Evolutionary conservation across 2,797 vertebrate species (phyloP), one percentile per base, ranked within the genome.

Genomic region (Acanthurus tractus): DNA sequence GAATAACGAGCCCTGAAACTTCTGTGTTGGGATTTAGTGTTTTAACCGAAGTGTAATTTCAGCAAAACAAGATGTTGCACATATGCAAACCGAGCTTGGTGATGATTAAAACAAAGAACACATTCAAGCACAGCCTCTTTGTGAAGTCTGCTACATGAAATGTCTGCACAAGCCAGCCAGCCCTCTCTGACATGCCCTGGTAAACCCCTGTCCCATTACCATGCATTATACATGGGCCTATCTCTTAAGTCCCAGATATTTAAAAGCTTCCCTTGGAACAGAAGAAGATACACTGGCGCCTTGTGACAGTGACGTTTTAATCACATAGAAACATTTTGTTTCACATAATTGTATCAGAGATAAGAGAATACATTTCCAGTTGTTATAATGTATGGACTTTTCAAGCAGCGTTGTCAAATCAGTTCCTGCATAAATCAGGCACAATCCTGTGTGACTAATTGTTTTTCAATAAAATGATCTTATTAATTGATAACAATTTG

Each of bases 171-270:
- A 57, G 70, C 74, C 58, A 79, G 40, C 52, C 56, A 82, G 62
- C 72, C 50, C 70, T 77, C 53, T 80, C 81, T 83, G 89, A 87
- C 84, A 83, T 79, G 83, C 78, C 46, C 53, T 74, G 63, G 83
- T 85, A 86, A 90, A 85, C 82, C 80, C 76, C 82, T 74, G 86
- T 88, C 74, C 86, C 83, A 86, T 92, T 91, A 87, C 76, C 72
- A 88, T 93, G 84, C 78, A 93, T 92, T 91, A 92, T 94, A 70
- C 72, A 94, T 91, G 57, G 20, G 9, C 49, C 81, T 23, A 63
- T 89, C 76, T 87, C 86, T 72, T 73, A 74, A 79, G 76, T 89
- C 81, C 63, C 71, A 83, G 79, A 84, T 69, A 90, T 93, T 78
- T 82, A 87, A 89, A 86, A 90, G 78, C 84, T 83, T 66, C 44